A percentile compares a stretch with the other conserved stretches of the same genome.
phyloP scores from a whole-genome alignment of 2,888 invertebrate genomes.

The Folsomia candida region DNA sequence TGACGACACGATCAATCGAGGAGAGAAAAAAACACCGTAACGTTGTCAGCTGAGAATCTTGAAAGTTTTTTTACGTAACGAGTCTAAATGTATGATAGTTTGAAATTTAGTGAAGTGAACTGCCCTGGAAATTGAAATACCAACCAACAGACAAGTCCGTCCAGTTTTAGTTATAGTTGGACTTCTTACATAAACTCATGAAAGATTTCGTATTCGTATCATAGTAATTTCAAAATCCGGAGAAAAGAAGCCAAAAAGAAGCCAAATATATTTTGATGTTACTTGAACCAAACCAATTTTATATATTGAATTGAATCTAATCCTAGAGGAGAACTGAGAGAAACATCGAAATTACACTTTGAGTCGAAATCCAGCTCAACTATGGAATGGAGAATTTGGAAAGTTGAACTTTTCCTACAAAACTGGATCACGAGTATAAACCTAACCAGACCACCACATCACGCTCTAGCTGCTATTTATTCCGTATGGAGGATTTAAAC shows the following conservation, averaged over 20 bases:
- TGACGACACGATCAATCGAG: too few species aligned
- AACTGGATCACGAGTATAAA: neutral
- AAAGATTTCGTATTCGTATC: neutral
- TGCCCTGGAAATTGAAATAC: neutral
- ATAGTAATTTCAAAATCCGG: neutral
- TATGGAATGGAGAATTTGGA: neutral
- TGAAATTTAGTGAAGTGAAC: conserved; percentile 8
- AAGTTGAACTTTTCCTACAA: neutral
- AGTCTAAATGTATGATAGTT: conserved; percentile 4
- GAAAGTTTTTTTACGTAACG: conserved; percentile 3
- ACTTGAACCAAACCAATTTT: neutral
- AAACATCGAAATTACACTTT: neutral
- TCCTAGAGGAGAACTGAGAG: neutral
- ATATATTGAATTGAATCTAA: neutral
- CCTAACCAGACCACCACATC: too few species aligned
- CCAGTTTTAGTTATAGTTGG: neutral
- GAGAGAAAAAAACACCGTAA: too few species aligned
- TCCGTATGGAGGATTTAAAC: too few species aligned
- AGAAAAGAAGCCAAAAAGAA: neutral
- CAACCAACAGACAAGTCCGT: neutral
- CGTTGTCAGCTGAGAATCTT: conserved; percentile 7
- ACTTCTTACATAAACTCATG: too few species aligned
- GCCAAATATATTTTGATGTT: neutral
- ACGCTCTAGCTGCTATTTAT: too few species aligned
- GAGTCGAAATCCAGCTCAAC: neutral